Base-by-base conservation (phyloP, 2,888 invertebrate species). In the Yponomeuta malinellus region DNA sequence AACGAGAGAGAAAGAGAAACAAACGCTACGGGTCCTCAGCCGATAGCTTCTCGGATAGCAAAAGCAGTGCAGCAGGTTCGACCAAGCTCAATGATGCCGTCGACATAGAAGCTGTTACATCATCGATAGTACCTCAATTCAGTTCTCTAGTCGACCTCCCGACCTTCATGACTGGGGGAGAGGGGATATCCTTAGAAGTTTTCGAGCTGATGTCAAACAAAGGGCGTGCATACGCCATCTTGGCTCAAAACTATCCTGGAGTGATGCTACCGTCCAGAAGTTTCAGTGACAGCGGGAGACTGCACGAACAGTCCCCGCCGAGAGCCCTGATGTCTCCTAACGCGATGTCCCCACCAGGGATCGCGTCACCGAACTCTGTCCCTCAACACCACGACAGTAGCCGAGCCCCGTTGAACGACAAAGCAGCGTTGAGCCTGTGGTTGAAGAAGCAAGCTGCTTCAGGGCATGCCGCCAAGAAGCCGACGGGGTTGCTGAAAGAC, bases 131-230 rank as follows among this genome's bases (percentile, higher is more conserved):
- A 37, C 93, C 95, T 67, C 90, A 94, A 69, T 96, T 95, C 79
- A 95, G 95, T 78, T 97, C 97, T n/a, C 91, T 97, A 76, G 95
- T 97, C 12, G 96, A 96, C 79, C 88, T 98, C 72, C 98, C 97
- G 1, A 98, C 97, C 0, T 98, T 95, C 80, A 94, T 97, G 75
- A 94, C 94, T 68, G 95, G 95, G 74, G 95, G 95, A 0, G 96
- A 96, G 83, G 95, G 95, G 72, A 95, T 96, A 1, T 96, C 96
- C 0, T 83, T 95, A 8, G 96, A 96, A 87, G 96, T 96, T 37
- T 91, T 96, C 74, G 96, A 96, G 81, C 81, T 96, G 75, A 91
- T 96, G 81, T 95, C 95, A 70, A 94, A 94, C 66, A 93, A 93
- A 73, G 95, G 95, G 74, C 94, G 95, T 73, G 94, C 95, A 43